Base-by-base conservation (phyloP, 2,113 vertebrate species). In the Megalops atlanticus region DNA sequence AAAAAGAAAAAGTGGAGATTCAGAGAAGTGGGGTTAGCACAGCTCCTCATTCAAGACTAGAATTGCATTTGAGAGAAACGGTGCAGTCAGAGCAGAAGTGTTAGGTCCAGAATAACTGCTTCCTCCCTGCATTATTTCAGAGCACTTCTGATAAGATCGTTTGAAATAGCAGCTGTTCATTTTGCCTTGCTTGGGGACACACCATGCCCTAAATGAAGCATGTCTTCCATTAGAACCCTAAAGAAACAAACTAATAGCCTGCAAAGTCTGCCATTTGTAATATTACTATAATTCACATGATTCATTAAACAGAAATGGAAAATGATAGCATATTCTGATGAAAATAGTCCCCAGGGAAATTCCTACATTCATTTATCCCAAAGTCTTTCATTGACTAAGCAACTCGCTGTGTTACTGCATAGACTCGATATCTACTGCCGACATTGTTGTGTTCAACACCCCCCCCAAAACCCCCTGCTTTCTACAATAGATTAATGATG, bases 171-270 rank as follows among this genome's bases (percentile, higher is more conserved):
- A 95, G 95, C 95, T 89, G 93, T 95, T 96, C 95, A 96, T 97
- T 97, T 90, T 88, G 89, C 91, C 92, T 95, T 94, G 96, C 97
- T 95, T 84, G 88, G 89, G 95, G 95, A 96, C 92, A 96, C 93
- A 92, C 93, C 89, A 92, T 91, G 92, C 91, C 94, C 94, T 94
- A 95, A 95, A 96, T 96, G 97, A 97, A 96, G 96, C 95, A 90
- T 97, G 92, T 92, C 95, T 96, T 96, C 95, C 96, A 97, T 98
- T 97, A 97, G 97, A 97, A 94, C 96, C 98, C 97, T 96, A 97
- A 96, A 97, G 97, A 99, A 99, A 98, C 95, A 97, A 97, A 97
- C 97, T 98, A 98, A 99, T 98, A 99, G 97, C 94, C 95, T 97
- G 96, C 95, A 95, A 94, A 95, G 94, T 95, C 95, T 96, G 92